These are phyloP conservation scores for Oligia latruncula DNA, from an alignment of 2,888 invertebrate species.

Conservation along the genomic window DNA sequence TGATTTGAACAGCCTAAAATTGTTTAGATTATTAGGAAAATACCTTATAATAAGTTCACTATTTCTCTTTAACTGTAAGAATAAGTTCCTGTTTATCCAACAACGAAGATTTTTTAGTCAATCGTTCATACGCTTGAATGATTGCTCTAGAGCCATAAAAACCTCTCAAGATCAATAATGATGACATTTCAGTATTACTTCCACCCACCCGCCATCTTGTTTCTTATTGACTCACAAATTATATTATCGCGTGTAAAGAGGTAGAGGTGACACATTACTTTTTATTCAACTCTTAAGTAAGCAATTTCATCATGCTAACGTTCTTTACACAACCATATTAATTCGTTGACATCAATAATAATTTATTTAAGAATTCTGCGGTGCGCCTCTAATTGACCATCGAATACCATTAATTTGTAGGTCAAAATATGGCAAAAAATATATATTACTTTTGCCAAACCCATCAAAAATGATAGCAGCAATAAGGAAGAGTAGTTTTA, in stretches of 20 bases:
- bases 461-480: slow-evolving; percentile 28
- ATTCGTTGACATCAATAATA: slow-evolving; percentile 55
- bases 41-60: background rate
- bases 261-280: slow-evolving; percentile 49
- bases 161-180: slow-evolving; percentile 28
- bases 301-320: slow-evolving; percentile 36
- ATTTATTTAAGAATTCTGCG: slow-evolving; percentile 33
- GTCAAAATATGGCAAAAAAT: slow-evolving; percentile 15
- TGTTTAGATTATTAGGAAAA: background rate
- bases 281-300: slow-evolving; percentile 30
- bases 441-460: background rate
- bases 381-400: slow-evolving; percentile 20
- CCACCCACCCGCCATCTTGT: slow-evolving; percentile 49
- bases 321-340: slow-evolving; percentile 54
- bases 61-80: background rate
- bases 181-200: slow-evolving; percentile 42
- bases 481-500: slow-evolving; percentile 55
- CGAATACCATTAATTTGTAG: slow-evolving; percentile 26
- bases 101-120: slow-evolving; percentile 15
- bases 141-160: slow-evolving; percentile 30
- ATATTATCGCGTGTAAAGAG: slow-evolving; percentile 49
- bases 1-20: background rate
- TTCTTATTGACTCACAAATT: slow-evolving; percentile 58
- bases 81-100: background rate
- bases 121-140: slow-evolving; percentile 15